Conservation (phyloP, 2,797 vertebrate genomes). For the Pangasius macronema region DNA sequence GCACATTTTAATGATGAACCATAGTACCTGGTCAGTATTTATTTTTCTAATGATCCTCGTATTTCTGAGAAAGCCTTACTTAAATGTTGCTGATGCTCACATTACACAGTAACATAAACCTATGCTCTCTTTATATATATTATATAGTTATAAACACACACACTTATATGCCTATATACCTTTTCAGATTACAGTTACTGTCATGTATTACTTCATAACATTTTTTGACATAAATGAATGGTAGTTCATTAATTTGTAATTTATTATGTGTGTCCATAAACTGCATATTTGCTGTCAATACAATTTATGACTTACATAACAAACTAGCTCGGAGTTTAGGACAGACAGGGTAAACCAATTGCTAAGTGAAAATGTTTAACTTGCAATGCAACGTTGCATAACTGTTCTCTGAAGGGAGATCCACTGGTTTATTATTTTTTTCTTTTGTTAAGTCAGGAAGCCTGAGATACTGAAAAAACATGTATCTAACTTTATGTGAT, state of each 20-base stretch:
- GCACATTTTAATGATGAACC: constrained; percentile 25
- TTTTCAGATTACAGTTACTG: constrained; percentile 2
- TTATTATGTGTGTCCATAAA: background rate
- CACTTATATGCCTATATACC: too few species aligned
- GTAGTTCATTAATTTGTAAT: background rate
- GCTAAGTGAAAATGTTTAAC: background rate
- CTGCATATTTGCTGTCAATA: background rate
- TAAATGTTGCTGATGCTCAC: background rate
- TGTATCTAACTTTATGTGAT: background rate
- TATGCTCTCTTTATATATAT: background rate
- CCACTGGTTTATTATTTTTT: background rate
- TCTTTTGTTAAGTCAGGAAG: background rate
- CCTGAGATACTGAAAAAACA: background rate
- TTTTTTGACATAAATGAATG: background rate
- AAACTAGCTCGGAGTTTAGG: background rate
- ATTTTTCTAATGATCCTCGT: constrained; percentile 22
- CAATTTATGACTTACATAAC: background rate
- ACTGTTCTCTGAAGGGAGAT: constrained; percentile 13
- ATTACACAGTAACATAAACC: background rate
- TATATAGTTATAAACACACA: too few species aligned
- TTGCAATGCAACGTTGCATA: background rate
- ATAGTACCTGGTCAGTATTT: constrained; percentile 26
- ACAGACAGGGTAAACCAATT: background rate
- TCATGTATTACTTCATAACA: background rate
- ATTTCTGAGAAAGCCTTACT: constrained; percentile 2